These are phyloP conservation scores for Dreissena polymorpha DNA, from an alignment of 1,140 invertebrate species.

Conservation along the genomic window DNA sequence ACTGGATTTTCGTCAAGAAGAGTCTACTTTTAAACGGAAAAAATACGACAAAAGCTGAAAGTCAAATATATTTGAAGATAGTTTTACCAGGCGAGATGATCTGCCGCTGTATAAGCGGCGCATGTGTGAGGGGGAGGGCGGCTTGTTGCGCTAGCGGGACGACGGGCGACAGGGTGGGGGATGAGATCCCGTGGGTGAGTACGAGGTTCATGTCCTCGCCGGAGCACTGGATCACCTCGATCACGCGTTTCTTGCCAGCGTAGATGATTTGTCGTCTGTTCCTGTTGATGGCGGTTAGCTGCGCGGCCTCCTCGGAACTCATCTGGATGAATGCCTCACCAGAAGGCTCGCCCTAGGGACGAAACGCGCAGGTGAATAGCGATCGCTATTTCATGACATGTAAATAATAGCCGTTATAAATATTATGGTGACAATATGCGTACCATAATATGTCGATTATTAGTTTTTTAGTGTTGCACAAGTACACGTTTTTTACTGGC, in stretches of 20 bases:
- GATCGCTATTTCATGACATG: too few species aligned
- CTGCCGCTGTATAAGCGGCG: constrained; percentile 74
- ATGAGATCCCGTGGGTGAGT: constrained; percentile 91
- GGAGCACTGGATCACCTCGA: constrained; percentile 99
- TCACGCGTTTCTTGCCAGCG: constrained; percentile 96
- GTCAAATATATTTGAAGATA: not conserved
- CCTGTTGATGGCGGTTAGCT: constrained; percentile 91
- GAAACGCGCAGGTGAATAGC: not conserved
- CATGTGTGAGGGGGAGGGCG: constrained; percentile 66
- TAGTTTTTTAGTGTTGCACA: too few species aligned
- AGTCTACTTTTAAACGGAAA: too few species aligned
- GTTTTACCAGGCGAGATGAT: constrained; percentile 65
- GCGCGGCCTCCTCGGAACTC: constrained; percentile 96
- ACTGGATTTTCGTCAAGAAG: too few species aligned
- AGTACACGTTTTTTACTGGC: too few species aligned
- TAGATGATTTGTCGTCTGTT: constrained; percentile 98
- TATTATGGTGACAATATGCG: too few species aligned
- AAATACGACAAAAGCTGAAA: constrained; percentile 14
- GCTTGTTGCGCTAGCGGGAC: constrained; percentile 75
- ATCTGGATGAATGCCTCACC: constrained; percentile 99
- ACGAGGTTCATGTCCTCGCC: constrained; percentile 95
- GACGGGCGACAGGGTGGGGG: constrained; percentile 72
- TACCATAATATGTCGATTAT: too few species aligned
- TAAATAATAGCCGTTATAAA: too few species aligned
- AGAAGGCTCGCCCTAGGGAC: constrained; percentile 93